phyloP scores from a whole-genome alignment of 2,888 invertebrate genomes.

The Xylota segnis region DNA sequence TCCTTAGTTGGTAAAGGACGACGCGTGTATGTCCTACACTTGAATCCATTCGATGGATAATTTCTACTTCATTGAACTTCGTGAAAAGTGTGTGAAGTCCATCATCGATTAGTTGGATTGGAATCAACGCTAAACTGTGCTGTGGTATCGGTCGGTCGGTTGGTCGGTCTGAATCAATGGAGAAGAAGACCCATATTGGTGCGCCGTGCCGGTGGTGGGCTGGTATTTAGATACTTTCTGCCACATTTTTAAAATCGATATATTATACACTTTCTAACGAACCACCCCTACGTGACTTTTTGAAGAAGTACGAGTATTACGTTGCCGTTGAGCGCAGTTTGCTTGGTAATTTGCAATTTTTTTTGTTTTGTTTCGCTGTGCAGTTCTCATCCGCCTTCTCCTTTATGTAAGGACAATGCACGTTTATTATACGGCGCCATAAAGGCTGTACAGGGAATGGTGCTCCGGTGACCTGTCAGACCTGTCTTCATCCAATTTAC shows the following conservation, averaged over 20 bases:
- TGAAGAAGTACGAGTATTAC: constrained; percentile 9
- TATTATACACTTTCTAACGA: constrained; percentile 2
- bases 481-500: constrained; percentile 58
- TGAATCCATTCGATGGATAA: constrained; percentile 43
- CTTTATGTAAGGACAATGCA: constrained; percentile 61
- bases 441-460: constrained; percentile 31
- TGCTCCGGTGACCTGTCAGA: constrained; percentile 63
- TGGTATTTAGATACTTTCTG: constrained; percentile 36
- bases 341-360: constrained; percentile 35
- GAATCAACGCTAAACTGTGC: constrained; percentile 4
- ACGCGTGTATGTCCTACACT: constrained; percentile 12
- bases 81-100: constrained; percentile 65
- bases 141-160: constrained; percentile 29
- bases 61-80: constrained; percentile 55
- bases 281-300: constrained; percentile 24
- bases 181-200: no score
- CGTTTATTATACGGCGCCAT: constrained; percentile 53
- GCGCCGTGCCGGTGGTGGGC: background rate
- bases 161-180: background rate
- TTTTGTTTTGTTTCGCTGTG: constrained; percentile 29
- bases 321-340: background rate
- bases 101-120: constrained; percentile 66
- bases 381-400: constrained; percentile 31
- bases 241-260: constrained; percentile 64
- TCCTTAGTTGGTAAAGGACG: constrained; percentile 22